Conservation (phyloP, 1,140 invertebrate species). For the Theocolax elegans region DNA sequence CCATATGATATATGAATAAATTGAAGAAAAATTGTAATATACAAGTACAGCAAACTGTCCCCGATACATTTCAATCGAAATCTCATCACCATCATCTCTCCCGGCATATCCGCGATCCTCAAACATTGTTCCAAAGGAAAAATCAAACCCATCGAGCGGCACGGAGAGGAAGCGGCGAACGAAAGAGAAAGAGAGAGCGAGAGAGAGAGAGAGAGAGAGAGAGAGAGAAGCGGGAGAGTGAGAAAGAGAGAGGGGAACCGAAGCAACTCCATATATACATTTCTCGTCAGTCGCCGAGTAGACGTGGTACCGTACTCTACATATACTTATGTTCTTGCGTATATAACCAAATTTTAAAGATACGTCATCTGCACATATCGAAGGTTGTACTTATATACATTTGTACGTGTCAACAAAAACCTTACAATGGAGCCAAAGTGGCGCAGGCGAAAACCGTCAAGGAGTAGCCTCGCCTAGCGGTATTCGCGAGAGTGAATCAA, state of each 20-base stretch:
- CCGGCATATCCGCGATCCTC: no score
- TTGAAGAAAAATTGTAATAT: no score
- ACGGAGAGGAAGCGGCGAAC: neutral
- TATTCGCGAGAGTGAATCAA: slow-evolving; percentile 51
- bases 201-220: slow-evolving; percentile 23
- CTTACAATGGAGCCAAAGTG: neutral
- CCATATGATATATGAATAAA: no score
- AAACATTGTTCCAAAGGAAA: no score
- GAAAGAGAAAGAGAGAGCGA: slow-evolving; percentile 14
- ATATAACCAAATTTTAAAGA: neutral
- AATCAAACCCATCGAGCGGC: no score
- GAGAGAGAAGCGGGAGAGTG: neutral
- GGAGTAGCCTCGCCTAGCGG: neutral
- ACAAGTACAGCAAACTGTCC: no score
- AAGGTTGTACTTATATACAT: neutral
- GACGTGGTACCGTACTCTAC: neutral
- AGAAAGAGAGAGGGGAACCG: neutral
- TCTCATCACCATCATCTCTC: no score
- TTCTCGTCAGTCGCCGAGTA: slow-evolving; percentile 7
- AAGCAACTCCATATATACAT: no score
- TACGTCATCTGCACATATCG: neutral
- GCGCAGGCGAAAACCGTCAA: neutral
- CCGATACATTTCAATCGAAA: no score
- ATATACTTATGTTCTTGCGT: neutral
- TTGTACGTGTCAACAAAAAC: no score